Evolutionary conservation across 2,113 vertebrate genomes (phyloP).

Genomic region (Hemiprocne comata): DNA sequence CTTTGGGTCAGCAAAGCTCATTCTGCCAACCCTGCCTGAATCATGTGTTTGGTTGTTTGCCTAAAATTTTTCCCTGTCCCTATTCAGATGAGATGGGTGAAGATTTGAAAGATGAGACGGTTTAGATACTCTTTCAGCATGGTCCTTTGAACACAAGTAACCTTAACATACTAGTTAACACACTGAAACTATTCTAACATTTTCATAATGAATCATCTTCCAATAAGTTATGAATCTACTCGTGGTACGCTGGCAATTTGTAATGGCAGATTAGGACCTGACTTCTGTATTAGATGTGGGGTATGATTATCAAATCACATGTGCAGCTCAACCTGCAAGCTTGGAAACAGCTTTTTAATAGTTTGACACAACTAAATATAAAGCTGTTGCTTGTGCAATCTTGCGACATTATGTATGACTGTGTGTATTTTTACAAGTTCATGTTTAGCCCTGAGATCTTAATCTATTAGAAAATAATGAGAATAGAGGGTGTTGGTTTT

Average conservation of each 20-base stretch:
- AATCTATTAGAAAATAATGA: background rate
- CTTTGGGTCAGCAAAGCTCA: slow-evolving; percentile 2
- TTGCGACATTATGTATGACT: background rate
- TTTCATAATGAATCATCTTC: background rate
- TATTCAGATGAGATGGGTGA: background rate
- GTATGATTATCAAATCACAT: background rate
- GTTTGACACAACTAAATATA: background rate
- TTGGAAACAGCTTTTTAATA: background rate
- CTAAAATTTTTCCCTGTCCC: background rate
- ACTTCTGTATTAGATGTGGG: background rate
- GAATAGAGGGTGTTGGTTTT: background rate
- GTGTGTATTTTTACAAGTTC: background rate
- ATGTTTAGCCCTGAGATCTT: background rate
- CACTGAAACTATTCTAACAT: background rate
- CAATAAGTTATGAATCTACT: background rate
- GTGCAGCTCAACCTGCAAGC: background rate
- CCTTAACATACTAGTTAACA: background rate
- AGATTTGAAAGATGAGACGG: background rate
- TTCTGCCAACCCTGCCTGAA: background rate
- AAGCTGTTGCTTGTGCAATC: background rate
- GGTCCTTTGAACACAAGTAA: background rate
- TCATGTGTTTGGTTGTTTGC: background rate
- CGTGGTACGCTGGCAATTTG: background rate
- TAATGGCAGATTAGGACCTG: background rate
- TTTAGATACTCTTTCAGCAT: background rate